phyloP scores from a whole-genome alignment of 2,888 invertebrate genomes.

The Sesia bembeciformis region DNA sequence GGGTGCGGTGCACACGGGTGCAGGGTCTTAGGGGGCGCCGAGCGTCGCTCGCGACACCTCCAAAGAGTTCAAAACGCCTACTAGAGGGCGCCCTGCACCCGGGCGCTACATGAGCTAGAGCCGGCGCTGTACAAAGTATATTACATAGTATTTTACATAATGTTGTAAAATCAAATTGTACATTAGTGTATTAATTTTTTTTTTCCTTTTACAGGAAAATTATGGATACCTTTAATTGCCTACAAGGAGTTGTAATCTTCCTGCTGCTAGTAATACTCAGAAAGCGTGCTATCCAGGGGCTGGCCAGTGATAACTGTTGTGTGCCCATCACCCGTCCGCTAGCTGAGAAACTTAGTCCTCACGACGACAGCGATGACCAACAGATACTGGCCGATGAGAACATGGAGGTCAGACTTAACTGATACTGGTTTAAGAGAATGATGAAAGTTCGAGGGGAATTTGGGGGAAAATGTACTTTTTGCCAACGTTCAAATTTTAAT shows the following conservation, averaged over 20 bases:
- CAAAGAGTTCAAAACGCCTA: too few relatives aligned
- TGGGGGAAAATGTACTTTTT: too few relatives aligned
- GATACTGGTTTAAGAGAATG: constrained; percentile 1
- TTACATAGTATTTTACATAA: neutral
- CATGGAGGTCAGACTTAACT: constrained; percentile 60
- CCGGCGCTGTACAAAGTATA: too few relatives aligned
- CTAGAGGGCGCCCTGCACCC: too few relatives aligned
- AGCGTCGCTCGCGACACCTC: too few relatives aligned
- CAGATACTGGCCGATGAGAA: constrained; percentile 54
- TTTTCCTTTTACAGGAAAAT: constrained; percentile 60
- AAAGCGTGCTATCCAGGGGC: constrained; percentile 66
- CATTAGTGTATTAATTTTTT: neutral
- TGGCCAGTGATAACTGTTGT: constrained; percentile 57
- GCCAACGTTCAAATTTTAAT: too few relatives aligned
- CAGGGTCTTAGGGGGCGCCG: too few relatives aligned
- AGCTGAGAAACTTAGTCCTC: constrained; percentile 50
- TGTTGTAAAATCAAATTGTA: too few relatives aligned
- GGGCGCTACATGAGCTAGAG: too few relatives aligned
- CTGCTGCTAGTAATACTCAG: constrained; percentile 74
- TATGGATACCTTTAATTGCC: constrained; percentile 76
- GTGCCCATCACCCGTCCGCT: constrained; percentile 35
- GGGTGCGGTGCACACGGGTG: too few relatives aligned
- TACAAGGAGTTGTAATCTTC: constrained; percentile 79
- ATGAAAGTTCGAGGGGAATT: too few relatives aligned
- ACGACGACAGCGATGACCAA: constrained; percentile 55